These are phyloP conservation scores for Sphaeridia pumilis DNA, from an alignment of 2,888 invertebrate genomes.

Conservation along the genomic window DNA sequence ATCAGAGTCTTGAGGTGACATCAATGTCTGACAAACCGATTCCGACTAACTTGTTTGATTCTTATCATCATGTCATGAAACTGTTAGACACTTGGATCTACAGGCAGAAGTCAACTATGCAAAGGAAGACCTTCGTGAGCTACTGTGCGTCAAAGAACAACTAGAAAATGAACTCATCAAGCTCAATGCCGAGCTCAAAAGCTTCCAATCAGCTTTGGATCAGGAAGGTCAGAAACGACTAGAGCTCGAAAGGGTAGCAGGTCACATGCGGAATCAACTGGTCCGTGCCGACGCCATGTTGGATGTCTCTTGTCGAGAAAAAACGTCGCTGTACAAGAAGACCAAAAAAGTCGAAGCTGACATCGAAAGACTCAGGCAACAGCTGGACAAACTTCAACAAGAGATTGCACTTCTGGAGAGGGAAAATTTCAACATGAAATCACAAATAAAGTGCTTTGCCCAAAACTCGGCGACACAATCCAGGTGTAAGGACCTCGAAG, in stretches of 20 bases:
- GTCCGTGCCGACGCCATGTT: conserved; percentile 16
- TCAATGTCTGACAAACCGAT: too few species aligned
- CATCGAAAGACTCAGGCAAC: too few species aligned
- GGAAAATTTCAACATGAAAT: conserved; percentile 17
- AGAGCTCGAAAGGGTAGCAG: conserved; percentile 20
- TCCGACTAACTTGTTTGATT: too few species aligned
- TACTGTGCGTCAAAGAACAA: conserved; percentile 19
- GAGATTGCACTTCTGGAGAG: conserved; percentile 14
- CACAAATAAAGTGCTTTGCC: conserved; percentile 3
- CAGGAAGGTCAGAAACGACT: conserved; percentile 19
- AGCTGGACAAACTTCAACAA: conserved; percentile 11
- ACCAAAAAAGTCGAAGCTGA: too few species aligned
- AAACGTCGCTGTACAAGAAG: too few species aligned
- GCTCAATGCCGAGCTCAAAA: conserved; percentile 16
- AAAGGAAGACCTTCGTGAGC: too few species aligned
- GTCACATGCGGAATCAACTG: conserved; percentile 19
- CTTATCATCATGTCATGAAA: too few species aligned
- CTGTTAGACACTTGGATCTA: too few species aligned
- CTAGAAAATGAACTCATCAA: conserved; percentile 21
- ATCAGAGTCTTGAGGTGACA: conserved; percentile 9
- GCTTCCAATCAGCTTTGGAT: conserved; percentile 22
- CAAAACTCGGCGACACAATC: neutral
- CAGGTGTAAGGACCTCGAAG: conserved; percentile 19
- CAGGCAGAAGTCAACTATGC: too few species aligned
- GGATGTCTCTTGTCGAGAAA: conserved; percentile 18